These are phyloP conservation scores for Laterallus jamaicensis DNA, from an alignment of 2,113 vertebrate genomes.

Conservation along the genomic window DNA sequence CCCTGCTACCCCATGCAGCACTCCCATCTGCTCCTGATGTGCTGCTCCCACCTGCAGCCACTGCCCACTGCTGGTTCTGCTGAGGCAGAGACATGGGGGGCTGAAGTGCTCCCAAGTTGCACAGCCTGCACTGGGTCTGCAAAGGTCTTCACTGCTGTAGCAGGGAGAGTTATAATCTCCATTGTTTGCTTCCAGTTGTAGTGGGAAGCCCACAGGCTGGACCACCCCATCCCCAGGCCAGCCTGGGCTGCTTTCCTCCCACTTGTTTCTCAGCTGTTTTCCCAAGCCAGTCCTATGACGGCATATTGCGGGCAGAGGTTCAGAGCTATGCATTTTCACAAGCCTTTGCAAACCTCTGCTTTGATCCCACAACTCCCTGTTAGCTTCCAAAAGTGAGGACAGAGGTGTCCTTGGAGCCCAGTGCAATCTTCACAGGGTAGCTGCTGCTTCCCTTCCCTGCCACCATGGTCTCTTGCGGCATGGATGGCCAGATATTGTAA, in stretches of 20 bases:
- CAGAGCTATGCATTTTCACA: background rate
- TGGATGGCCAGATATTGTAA: background rate
- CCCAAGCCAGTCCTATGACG: background rate
- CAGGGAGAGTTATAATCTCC: background rate
- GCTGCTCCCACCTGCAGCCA: background rate
- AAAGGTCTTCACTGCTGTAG: accelerated
- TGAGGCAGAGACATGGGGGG: background rate
- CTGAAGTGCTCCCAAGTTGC: background rate
- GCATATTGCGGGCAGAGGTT: background rate
- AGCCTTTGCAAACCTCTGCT: background rate
- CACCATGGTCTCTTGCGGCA: background rate
- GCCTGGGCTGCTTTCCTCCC: background rate
- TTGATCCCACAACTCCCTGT: background rate
- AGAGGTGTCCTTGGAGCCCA: background rate
- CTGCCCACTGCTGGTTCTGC: background rate
- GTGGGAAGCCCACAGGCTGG: accelerated
- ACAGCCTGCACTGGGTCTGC: accelerated
- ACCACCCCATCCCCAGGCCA: background rate
- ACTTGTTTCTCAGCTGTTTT: background rate
- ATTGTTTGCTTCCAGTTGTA: background rate
- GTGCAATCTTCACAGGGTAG: background rate
- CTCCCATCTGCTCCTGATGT: background rate
- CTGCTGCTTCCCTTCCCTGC: background rate
- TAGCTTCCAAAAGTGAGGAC: background rate
- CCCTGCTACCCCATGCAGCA: background rate